Base-by-base conservation (phyloP, 2,113 vertebrate genomes). In the Clupea harengus region DNA sequence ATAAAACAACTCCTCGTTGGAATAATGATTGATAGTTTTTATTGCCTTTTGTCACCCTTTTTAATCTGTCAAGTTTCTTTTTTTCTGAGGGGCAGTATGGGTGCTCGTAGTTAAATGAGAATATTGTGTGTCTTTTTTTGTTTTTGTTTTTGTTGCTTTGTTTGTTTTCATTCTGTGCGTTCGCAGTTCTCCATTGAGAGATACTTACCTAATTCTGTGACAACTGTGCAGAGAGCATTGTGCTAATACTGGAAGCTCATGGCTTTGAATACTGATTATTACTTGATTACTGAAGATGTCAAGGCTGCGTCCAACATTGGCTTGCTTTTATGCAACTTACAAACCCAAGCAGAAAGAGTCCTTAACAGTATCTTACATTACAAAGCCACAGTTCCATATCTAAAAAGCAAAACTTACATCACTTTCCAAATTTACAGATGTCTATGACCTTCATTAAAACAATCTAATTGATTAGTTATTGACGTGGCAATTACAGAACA, bases 241-340 rank as follows among this genome's bases (percentile, higher is more conserved):
- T 86, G 57, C 67, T 90, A 82, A 17, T 83, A 86, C 91, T 85
- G 88, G 67, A 87, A 81, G 84, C 83, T 20, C 3, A 88, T 32
- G 54, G 86, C 88, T 87, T 86, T 83, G 87, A 39, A 86, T 87
- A 32, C 81, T 81, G 72, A 81, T 60, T 83, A 80, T 52, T 88
- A 91, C 90, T 82, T 89, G 47, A 91, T 90, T 88, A 84, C 85
- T 88, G 72, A 86, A 84, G 91, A 91, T 85, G 89, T 88, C 89
- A 88, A 84, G 86, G 45, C 88, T 89, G 50, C 82, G 81, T 88
- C 78, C 84, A 88, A 85, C 89, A 44, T 81, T 78, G 72, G 83
- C 87, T 88, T 89, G 83, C 72, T 17, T 15, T 44, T 44, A 5
- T 78, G 72, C 28, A 78, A 78, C 39, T 78, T 78, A 78, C 28